Evolutionary conservation across 2,797 vertebrate species (phyloP).

Genomic region (Pantherophis vulpinus): DNA sequence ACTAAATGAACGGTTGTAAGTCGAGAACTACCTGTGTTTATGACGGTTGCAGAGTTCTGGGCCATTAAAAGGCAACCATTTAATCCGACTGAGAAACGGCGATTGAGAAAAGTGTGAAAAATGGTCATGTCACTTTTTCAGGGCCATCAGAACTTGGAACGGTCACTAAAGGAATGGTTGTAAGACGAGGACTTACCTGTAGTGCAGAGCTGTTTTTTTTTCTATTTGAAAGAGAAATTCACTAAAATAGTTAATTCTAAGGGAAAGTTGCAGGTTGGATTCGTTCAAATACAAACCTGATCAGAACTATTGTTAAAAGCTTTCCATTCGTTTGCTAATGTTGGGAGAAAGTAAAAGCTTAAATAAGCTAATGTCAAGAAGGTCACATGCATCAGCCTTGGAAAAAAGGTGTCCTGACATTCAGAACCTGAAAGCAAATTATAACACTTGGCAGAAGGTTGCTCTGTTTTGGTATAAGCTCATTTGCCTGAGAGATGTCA

Average conservation of each 20-base stretch:
- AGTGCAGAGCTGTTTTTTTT: neutral
- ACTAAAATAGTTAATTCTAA: neutral
- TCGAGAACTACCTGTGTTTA: neutral
- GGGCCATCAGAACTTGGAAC: too few species aligned
- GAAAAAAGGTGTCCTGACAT: slow-evolving; percentile 42
- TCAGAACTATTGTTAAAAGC: neutral
- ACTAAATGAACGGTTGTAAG: neutral
- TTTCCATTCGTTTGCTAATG: neutral
- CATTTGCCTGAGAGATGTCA: slow-evolving; percentile 56
- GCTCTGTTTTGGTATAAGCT: slow-evolving; percentile 61
- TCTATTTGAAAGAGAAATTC: neutral
- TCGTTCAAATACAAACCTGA: neutral
- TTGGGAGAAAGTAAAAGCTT: neutral
- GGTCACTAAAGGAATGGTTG: neutral
- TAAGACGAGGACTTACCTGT: neutral
- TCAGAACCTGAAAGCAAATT: slow-evolving; percentile 46
- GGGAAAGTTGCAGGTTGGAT: neutral
- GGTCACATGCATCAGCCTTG: slow-evolving; percentile 31
- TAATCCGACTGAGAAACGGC: too few species aligned
- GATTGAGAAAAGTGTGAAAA: too few species aligned
- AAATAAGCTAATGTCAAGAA: neutral
- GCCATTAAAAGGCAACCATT: too few species aligned
- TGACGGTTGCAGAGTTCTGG: too few species aligned
- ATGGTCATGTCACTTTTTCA: too few species aligned
- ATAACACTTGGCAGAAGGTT: slow-evolving; percentile 53